A percentile compares a stretch with the other conserved stretches of the same genome.
phyloP scores from a whole-genome alignment of 2,888 invertebrate genomes.

The Macaria notata region DNA sequence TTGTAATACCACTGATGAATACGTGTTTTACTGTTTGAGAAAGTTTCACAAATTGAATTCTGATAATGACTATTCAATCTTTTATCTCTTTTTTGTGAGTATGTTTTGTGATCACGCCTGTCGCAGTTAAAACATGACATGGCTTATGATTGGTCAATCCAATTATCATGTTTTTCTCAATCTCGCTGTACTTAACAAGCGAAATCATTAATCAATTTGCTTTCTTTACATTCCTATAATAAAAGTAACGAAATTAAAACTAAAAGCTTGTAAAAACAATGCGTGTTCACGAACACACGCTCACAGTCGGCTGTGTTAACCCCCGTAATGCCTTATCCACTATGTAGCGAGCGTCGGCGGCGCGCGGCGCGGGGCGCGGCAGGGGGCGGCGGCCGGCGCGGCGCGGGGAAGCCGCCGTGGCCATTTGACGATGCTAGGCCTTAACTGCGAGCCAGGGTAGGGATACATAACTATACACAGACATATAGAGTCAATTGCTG shows the following conservation, averaged over 20 bases:
- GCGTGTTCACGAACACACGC: slow-evolving; percentile 30
- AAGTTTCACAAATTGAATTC: no score
- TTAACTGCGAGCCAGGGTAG: slow-evolving; percentile 18
- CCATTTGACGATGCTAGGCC: slow-evolving; percentile 49
- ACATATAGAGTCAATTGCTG: no score
- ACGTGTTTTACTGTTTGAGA: no score
- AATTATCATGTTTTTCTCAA: no score
- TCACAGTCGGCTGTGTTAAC: slow-evolving; percentile 17
- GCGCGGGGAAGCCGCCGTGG: slow-evolving; percentile 32
- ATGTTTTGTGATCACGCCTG: slow-evolving; percentile 39
- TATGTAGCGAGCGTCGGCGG: slow-evolving; percentile 22
- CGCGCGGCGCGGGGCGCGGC: slow-evolving; percentile 34
- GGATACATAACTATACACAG: background rate
- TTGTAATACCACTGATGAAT: no score
- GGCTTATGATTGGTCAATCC: no score
- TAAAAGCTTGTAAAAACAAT: slow-evolving; percentile 1
- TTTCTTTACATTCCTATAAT: no score
- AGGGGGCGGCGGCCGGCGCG: slow-evolving; percentile 22
- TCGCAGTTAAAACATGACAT: no score
- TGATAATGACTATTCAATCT: background rate
- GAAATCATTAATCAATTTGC: no score
- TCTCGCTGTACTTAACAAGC: no score
- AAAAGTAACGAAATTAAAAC: no score
- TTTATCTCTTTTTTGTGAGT: slow-evolving; percentile 27
- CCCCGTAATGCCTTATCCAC: slow-evolving; percentile 26